Evolutionary conservation across 1,140 invertebrate genomes (phyloP), one percentile per base, ranked within the genome.

Genomic region (Lanistes nyassanus): DNA sequence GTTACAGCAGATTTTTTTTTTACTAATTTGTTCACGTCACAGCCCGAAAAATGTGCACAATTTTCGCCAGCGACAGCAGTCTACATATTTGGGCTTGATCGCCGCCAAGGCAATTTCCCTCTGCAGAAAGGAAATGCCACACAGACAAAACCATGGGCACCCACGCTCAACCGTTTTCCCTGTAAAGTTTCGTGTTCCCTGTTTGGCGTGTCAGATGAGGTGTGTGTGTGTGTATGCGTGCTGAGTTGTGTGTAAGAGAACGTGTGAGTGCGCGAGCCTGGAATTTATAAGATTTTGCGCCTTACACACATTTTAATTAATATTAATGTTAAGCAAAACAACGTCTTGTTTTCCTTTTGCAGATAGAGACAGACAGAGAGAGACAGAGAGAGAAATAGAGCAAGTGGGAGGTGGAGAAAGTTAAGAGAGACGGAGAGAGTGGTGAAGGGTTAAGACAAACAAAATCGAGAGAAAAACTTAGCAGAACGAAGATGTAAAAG

Each of bases 191-290:
- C n/a, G n/a, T n/a, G n/a, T n/a, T n/a, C n/a, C n/a, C n/a, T n/a
- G n/a, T n/a, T n/a, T n/a, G n/a, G n/a, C n/a, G n/a, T n/a, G n/a
- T n/a, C n/a, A n/a, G n/a, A n/a, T n/a, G n/a, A n/a, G n/a, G 58
- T 62, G 58, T 62, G 58, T 62, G 58, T 62, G 58, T 62, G 58
- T 62, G 4, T 62, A 31, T 62, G 58, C n/a, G 58, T 4, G 58
- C n/a, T n/a, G 2, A 31, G 11, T 13, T 55, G 53, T 55, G 53
- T 55, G 53, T 55, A n/a, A 16, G 53, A 16, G 58, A 29, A n/a
- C 3, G 58, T 62, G 58, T 4, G 58, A 29, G 58, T 4, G 58
- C 34, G 58, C n/a, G 58, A 13, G 58, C 58, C n/a, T 62, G 58
- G 58, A 0, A 3, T 62, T n/a, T n/a, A 31, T 62, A 31, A 13